phyloP scores from a whole-genome alignment of 2,888 invertebrate species.

The Zeuzera pyrina region DNA sequence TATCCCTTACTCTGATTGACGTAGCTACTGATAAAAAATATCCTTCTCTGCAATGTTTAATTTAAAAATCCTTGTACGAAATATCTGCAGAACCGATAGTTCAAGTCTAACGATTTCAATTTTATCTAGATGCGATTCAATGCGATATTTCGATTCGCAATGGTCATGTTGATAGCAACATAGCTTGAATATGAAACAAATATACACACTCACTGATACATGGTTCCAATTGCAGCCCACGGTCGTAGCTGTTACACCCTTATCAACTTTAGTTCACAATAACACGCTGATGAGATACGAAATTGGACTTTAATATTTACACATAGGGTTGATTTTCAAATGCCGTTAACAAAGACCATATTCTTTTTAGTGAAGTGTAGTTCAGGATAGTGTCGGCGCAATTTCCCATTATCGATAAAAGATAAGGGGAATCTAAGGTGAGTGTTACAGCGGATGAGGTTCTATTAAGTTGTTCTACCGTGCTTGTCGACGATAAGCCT shows the following conservation, averaged over 20 bases:
- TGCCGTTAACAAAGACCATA: slow-evolving; percentile 4
- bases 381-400: slow-evolving; percentile 39
- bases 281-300: too few relatives aligned
- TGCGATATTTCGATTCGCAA: slow-evolving; percentile 41
- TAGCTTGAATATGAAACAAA: slow-evolving; percentile 45
- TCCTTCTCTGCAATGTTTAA: slow-evolving; percentile 17
- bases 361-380: slow-evolving; percentile 13
- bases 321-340: slow-evolving; percentile 14
- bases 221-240: slow-evolving; percentile 39
- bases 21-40: neutral
- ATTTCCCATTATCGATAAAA: slow-evolving; percentile 49
- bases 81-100: slow-evolving; percentile 35
- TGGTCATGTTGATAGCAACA: slow-evolving; percentile 37
- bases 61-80: slow-evolving; percentile 37
- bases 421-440: slow-evolving; percentile 41
- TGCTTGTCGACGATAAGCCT: slow-evolving; percentile 19
- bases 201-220: slow-evolving; percentile 29
- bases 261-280: too few relatives aligned
- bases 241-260: slow-evolving; percentile 31
- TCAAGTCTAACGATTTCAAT: slow-evolving; percentile 48
- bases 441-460: slow-evolving; percentile 43
- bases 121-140: slow-evolving; percentile 38
- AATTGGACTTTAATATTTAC: too few relatives aligned
- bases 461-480: slow-evolving; percentile 48
- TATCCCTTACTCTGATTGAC: too few relatives aligned